A percentile compares a stretch with the other conserved stretches of the same genome.
Conservation (phyloP, 2,797 vertebrate genomes). For the Remorina albescens region DNA sequence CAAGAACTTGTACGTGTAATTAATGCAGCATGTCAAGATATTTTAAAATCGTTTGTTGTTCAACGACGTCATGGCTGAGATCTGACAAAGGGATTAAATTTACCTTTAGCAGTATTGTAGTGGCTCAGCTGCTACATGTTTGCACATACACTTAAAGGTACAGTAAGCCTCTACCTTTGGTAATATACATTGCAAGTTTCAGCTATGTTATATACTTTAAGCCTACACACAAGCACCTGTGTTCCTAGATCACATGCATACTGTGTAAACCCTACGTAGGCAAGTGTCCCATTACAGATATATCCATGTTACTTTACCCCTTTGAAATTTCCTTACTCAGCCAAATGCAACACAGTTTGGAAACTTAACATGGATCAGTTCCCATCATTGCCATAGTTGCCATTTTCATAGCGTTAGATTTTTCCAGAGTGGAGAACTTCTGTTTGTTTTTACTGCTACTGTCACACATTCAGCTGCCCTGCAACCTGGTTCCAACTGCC, state of each 20-base stretch:
- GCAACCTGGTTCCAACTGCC: constrained; percentile 64
- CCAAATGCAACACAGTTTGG: constrained; percentile 78
- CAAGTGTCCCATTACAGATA: constrained; percentile 71
- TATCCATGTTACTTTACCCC: constrained; percentile 76
- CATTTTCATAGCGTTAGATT: constrained; percentile 76
- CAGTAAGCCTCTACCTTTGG: constrained; percentile 1
- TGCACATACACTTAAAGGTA: constrained; percentile 9
- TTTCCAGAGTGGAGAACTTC: constrained; percentile 79
- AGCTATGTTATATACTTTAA: constrained; percentile 25
- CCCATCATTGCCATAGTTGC: constrained; percentile 79
- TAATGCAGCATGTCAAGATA: constrained; percentile 28
- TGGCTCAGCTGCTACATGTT: background rate
- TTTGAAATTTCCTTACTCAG: constrained; percentile 67
- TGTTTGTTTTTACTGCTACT: constrained; percentile 83
- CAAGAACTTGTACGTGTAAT: constrained; percentile 5
- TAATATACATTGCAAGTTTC: constrained; percentile 17
- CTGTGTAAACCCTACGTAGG: constrained; percentile 46
- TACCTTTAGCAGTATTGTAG: constrained; percentile 21
- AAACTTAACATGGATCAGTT: constrained; percentile 78
- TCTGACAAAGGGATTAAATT: constrained; percentile 44
- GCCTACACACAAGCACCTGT: constrained; percentile 55
- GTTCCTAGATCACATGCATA: constrained; percentile 55
- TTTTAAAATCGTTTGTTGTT: constrained; percentile 22
- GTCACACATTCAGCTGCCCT: constrained; percentile 75
- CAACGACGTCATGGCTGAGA: constrained; percentile 7